These are phyloP conservation scores for Numenius phaeopus DNA, from an alignment of 2,797 vertebrate species.

Conservation along the genomic window DNA sequence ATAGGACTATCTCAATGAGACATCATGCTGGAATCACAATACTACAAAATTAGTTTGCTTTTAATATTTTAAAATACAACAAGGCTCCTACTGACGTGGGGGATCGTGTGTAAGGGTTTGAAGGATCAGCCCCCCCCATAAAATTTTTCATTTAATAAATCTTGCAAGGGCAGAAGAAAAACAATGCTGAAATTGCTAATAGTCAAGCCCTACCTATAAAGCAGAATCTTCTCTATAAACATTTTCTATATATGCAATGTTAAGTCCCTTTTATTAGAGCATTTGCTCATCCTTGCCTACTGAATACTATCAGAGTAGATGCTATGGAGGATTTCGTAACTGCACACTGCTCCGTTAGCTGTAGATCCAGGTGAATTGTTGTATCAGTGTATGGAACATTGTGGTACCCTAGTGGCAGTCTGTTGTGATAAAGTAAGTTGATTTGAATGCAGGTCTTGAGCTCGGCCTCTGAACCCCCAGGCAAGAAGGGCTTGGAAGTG, in stretches of 20 bases:
- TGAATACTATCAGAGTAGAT: slow-evolving; percentile 66
- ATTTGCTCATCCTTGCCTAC: slow-evolving; percentile 72
- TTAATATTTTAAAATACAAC: slow-evolving; percentile 70
- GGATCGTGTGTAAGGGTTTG: slow-evolving; percentile 40
- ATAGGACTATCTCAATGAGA: slow-evolving; percentile 66
- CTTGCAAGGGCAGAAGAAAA: slow-evolving; percentile 71
- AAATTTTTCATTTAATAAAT: slow-evolving; percentile 55
- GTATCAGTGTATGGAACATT: slow-evolving; percentile 62
- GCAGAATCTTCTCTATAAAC: slow-evolving; percentile 70
- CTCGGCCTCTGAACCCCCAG: slow-evolving; percentile 75
- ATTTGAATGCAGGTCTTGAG: slow-evolving; percentile 74
- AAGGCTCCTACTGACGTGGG: slow-evolving; percentile 62
- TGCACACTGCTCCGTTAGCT: slow-evolving; percentile 57
- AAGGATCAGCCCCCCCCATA: not conserved
- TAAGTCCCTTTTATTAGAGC: slow-evolving; percentile 69
- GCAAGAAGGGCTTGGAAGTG: slow-evolving; percentile 76
- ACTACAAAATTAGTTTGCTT: slow-evolving; percentile 65
- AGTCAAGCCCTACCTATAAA: slow-evolving; percentile 73
- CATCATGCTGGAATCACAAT: slow-evolving; percentile 70
- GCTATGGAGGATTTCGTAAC: slow-evolving; percentile 55
- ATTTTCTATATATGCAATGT: slow-evolving; percentile 70
- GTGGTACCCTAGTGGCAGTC: slow-evolving; percentile 74
- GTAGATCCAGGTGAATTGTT: slow-evolving; percentile 63
- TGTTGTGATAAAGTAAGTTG: slow-evolving; percentile 69
- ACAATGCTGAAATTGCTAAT: slow-evolving; percentile 65